Percentiles rank a stretch among this genome's conserved stretches.
Conservation (phyloP, 2,888 invertebrate genomes). For the Bembecia ichneumoniformis region DNA sequence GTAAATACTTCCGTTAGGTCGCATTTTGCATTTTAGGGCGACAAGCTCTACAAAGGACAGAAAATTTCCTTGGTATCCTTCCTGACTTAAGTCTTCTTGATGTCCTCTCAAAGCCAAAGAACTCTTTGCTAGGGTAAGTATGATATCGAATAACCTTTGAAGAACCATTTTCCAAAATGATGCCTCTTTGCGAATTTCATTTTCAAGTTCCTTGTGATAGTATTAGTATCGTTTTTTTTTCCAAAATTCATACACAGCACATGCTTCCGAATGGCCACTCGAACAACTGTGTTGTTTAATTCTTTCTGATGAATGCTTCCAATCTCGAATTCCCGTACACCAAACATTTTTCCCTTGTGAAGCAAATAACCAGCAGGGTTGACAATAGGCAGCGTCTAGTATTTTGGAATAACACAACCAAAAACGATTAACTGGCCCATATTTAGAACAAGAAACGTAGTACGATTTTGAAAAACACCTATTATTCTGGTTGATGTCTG, state of each 20-base stretch:
- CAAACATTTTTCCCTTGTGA: no score
- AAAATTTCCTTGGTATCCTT: slow-evolving; percentile 4
- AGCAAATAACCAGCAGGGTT: slow-evolving; percentile 8
- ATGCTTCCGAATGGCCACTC: no score
- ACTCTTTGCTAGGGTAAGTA: slow-evolving; percentile 8
- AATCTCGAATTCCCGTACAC: no score
- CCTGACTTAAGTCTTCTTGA: slow-evolving; percentile 9
- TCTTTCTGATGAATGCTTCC: no score
- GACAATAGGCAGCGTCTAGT: slow-evolving; percentile 2
- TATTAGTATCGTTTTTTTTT: no score
- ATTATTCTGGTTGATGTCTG: slow-evolving; percentile 10
- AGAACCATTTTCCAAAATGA: slow-evolving; percentile 9
- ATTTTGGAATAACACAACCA: slow-evolving; percentile 2
- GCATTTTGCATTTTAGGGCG: background rate
- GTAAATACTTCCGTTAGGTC: background rate
- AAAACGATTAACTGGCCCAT: slow-evolving; percentile 9
- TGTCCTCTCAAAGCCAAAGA: slow-evolving; percentile 12
- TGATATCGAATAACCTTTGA: slow-evolving; percentile 7
- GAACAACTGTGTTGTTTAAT: no score
- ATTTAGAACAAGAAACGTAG: slow-evolving; percentile 12
- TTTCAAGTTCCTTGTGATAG: no score
- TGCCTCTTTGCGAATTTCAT: no score
- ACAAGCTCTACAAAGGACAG: slow-evolving; percentile 9
- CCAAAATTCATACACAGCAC: no score
- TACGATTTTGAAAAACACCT: slow-evolving; percentile 13